Evolutionary conservation across 2,888 invertebrate genomes (phyloP).

Genomic region (Nephrocerus scutellatus): DNA sequence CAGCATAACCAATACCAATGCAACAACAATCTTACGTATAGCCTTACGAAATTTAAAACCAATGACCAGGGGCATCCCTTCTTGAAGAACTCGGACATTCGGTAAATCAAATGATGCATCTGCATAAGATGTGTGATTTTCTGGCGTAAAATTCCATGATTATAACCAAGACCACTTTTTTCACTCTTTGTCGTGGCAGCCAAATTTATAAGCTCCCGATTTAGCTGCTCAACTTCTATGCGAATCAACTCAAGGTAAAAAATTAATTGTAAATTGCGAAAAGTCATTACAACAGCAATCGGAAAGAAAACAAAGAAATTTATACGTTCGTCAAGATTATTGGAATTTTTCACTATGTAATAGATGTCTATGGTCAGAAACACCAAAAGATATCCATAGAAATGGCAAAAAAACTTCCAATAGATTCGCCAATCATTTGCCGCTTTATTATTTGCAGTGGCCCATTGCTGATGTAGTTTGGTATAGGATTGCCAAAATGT

Average conservation of each 20-base stretch:
- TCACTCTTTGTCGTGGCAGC: too few species aligned
- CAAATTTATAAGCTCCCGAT: slow-evolving; percentile 18
- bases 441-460: too few species aligned
- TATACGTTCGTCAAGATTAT: too few species aligned
- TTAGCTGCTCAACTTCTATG: slow-evolving; percentile 18
- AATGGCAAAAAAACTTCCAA: slow-evolving; percentile 9
- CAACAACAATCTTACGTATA: slow-evolving; percentile 21
- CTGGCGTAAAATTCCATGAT: too few species aligned
- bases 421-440: slow-evolving; percentile 11
- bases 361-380: slow-evolving; percentile 12
- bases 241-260: slow-evolving; percentile 21
- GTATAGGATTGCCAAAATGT: slow-evolving; percentile 18
- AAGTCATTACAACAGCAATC: slow-evolving; percentile 19
- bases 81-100: slow-evolving; percentile 17
- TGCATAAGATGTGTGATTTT: too few species aligned
- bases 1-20: slow-evolving; percentile 25
- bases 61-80: slow-evolving; percentile 14
- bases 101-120: too few species aligned
- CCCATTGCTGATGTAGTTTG: slow-evolving; percentile 16
- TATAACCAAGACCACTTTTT: too few species aligned
- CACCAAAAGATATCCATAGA: slow-evolving; percentile 1
- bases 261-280: slow-evolving; percentile 20
- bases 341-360: slow-evolving; percentile 10
- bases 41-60: slow-evolving; percentile 16
- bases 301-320: slow-evolving; percentile 17